Conservation (phyloP, 1,140 invertebrate genomes). For the Hyles euphorbiae region DNA sequence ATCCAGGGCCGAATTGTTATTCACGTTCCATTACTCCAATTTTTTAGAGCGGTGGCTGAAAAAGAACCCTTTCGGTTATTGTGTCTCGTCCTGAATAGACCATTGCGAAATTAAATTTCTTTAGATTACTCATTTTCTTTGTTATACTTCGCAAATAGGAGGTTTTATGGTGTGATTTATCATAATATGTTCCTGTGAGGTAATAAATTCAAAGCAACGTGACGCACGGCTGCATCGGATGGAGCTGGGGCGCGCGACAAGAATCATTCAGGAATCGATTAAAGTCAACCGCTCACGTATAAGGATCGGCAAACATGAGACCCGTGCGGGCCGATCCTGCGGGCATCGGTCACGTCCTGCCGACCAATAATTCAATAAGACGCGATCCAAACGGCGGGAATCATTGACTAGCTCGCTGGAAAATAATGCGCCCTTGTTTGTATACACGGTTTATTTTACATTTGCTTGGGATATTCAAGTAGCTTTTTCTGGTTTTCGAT, state of each 20-base stretch:
- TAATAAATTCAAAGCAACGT: too few relatives aligned
- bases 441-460: too few relatives aligned
- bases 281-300: slow-evolving; percentile 51
- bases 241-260: slow-evolving; percentile 26
- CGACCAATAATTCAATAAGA: slow-evolving; percentile 63
- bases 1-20: slow-evolving; percentile 67
- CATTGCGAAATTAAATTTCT: slow-evolving; percentile 62
- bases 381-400: slow-evolving; percentile 40
- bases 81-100: slow-evolving; percentile 61
- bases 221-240: too few relatives aligned
- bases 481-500: too few relatives aligned
- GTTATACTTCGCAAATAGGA: not conserved
- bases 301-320: slow-evolving; percentile 50
- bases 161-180: too few relatives aligned
- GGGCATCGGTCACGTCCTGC: slow-evolving; percentile 43
- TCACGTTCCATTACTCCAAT: slow-evolving; percentile 73
- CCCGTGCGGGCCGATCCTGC: slow-evolving; percentile 39
- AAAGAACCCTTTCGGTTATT: slow-evolving; percentile 71
- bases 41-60: slow-evolving; percentile 71
- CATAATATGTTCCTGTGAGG: too few relatives aligned
- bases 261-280: slow-evolving; percentile 59
- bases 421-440: not conserved
- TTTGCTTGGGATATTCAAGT: too few relatives aligned
- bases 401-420: slow-evolving; percentile 34
- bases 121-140: slow-evolving; percentile 46